Base-by-base conservation (phyloP, 2,113 vertebrate species). In the Sorex fumeus region DNA sequence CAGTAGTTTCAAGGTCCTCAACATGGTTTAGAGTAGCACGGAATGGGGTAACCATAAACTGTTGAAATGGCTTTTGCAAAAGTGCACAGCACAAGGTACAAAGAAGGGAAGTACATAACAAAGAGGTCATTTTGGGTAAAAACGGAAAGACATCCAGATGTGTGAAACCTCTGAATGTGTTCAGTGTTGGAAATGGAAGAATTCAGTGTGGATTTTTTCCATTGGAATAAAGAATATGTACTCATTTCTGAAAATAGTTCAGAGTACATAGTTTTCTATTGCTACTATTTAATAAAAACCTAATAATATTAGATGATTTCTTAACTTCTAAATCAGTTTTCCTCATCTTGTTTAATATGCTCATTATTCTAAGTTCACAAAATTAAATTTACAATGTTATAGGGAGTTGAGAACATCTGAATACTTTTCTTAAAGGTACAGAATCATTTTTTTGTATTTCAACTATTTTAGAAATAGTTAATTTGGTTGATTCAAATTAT, bases 111-210 rank as follows among this genome's bases (percentile, higher is more conserved):
- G 18, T 43, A 70, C 47, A 83, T 8, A 66, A 5, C 34, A 78
- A 21, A 93, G 90, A 84, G 36, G 47, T 57, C n/a, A 75, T 50
- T 91, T 91, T 88, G 81, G 57, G 47, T 88, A 57, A 92, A n/a
- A 23, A 8, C 30, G 83, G 70, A 91, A 93, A 76, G 45, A 91
- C 23, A 60, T 27, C 27, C 32, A 93, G 30, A 91, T 43, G 60
- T 91, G 10, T 78, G 47, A 28, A 62, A 11, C 47, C 16, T 60
- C 32, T 47, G 69, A 43, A 28, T 72, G 40, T 32, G 4, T 34
- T 77, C 70, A 88, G 15, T 69, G 72, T 93, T 93, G 60, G 66
- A 77, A 60, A 67, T 30, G 28, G 43, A 77, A 32, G n/a, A 72
- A 71, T 81, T 84, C 77, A 71, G 25, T 89, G 8, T 45, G 23